These are phyloP conservation scores for Cyphomyrus plagiostoma DNA, from an alignment of 2,113 vertebrate species.

Conservation along the genomic window DNA sequence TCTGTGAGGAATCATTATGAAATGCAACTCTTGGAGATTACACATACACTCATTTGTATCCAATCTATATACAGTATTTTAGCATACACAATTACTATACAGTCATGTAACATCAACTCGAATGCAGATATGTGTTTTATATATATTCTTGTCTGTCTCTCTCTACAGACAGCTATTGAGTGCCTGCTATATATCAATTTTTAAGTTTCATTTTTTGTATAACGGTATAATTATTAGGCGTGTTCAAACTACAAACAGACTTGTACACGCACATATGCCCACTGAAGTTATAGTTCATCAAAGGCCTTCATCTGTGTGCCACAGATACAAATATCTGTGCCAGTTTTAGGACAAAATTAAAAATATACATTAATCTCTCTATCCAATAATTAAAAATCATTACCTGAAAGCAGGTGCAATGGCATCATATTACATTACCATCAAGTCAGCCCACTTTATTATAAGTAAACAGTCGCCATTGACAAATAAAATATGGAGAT, in stretches of 20 bases:
- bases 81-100: slow-evolving; percentile 7
- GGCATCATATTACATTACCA: not conserved
- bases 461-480: slow-evolving; percentile 1
- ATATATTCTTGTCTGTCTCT: not conserved
- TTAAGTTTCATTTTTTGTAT: not conserved
- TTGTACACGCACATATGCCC: not conserved
- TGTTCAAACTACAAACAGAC: not conserved
- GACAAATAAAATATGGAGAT: slow-evolving; percentile 10
- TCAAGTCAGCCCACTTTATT: not conserved
- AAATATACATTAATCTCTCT: slow-evolving; percentile 7
- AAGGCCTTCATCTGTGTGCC: not conserved
- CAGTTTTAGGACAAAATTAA: not conserved
- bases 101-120: slow-evolving; percentile 2
- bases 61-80: slow-evolving; percentile 10
- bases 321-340: not conserved
- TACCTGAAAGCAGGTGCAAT: not conserved
- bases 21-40: not conserved
- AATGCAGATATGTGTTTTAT: slow-evolving; percentile 8
- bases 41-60: slow-evolving; percentile 4
- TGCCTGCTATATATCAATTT: slow-evolving; percentile 8
- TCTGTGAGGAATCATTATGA: not conserved
- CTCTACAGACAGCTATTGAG: not conserved
- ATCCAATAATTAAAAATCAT: not conserved
- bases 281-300: not conserved
- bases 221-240: slow-evolving; percentile 1